Evolutionary conservation across 1,140 invertebrate genomes (phyloP), one percentile per base, ranked within the genome.

Genomic region (Drosophila tropicalis): DNA sequence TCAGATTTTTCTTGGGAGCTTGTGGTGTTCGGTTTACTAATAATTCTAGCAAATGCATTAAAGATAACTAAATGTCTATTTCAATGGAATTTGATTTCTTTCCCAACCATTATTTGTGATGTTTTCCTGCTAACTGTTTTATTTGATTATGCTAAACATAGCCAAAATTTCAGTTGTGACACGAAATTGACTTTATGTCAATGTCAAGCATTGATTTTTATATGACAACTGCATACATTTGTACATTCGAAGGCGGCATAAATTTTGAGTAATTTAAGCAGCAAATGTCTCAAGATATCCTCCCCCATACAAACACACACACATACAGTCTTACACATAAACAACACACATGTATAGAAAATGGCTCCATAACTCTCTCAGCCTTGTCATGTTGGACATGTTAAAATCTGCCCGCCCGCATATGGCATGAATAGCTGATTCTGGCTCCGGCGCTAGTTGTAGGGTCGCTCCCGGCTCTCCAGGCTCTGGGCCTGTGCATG

Each of bases 341-440:
- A 36, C 34, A 36, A 5, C 73, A 72, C 19, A 40, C n/a, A 44
- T 19, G 22, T 71, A 68, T 72, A 60, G 60, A 62, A 76, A 79
- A 74, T 72, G 62, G 73, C 76, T 83, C 72, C 83, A 87, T 86
- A 86, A 87, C 83, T 87, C 79, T 63, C 58, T 55, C 72, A 54
- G 15, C 68, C 54, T 41, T 86, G 83, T 86, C 83, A 86, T 87
- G 83, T 87, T 67, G 79, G 83, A 86, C 83, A 86, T 76, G 83
- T 79, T 76, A 78, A 79, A 83, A 87, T 67, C 83, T 76, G 72
- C 75, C 71, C 67, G 57, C 63, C 64, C 76, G 62, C 81, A 83
- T 83, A 83, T 83, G 79, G 81, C 73, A 84, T 70, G 81, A 84
- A 65, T 80, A 55, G 79, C 75, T 75, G 79, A 7, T 58, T 66